These are phyloP conservation scores for Diachrysia chrysitis DNA, from an alignment of 2,888 invertebrate species.

Conservation along the genomic window DNA sequence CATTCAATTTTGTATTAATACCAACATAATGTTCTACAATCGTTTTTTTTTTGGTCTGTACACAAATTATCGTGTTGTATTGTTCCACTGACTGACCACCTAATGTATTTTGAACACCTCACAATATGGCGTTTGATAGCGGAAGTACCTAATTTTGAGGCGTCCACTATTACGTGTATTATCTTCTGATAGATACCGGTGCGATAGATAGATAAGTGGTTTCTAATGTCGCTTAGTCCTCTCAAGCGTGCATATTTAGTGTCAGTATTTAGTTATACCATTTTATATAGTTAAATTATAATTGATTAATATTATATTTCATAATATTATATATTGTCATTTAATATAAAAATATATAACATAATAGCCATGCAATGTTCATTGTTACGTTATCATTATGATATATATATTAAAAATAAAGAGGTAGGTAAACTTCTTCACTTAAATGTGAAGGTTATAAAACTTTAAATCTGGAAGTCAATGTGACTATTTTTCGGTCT, in stretches of 20 bases:
- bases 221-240: conserved; percentile 53
- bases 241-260: conserved; percentile 43
- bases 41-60: background rate
- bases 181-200: conserved; percentile 43
- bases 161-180: conserved; percentile 51
- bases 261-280: conserved; percentile 21
- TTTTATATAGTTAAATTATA: too few relatives aligned
- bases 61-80: conserved; percentile 33
- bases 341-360: too few relatives aligned
- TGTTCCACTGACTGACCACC: conserved; percentile 51
- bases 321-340: too few relatives aligned
- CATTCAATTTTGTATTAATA: background rate
- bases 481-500: background rate
- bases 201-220: conserved; percentile 59
- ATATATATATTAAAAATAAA: background rate
- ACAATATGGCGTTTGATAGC: conserved; percentile 41
- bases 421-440: background rate
- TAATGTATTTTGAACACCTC: conserved; percentile 63
- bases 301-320: too few relatives aligned
- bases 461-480: background rate
- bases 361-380: background rate
- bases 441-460: background rate
- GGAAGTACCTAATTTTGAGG: conserved; percentile 54
- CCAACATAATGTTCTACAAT: background rate
- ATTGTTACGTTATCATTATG: background rate